phyloP scores from a whole-genome alignment of 2,113 vertebrate species.

The Sylvietta virens region DNA sequence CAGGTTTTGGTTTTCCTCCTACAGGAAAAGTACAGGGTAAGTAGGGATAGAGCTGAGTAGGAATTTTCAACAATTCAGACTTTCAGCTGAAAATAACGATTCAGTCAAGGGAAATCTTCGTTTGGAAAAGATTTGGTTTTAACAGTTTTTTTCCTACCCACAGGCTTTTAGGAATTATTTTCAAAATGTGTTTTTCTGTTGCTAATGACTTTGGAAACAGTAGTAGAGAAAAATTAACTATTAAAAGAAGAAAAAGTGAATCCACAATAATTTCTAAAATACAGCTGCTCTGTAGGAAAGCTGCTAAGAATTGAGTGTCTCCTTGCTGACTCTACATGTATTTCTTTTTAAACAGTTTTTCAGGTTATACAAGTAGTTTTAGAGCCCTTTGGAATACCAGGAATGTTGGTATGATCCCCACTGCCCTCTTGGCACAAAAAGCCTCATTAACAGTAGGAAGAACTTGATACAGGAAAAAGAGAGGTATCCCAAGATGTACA shows the following conservation, averaged over 20 bases:
- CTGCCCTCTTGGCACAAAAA: not conserved
- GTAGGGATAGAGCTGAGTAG: not conserved
- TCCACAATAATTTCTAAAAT: not conserved
- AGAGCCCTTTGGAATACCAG: not conserved
- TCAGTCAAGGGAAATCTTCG: not conserved
- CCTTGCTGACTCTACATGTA: not conserved
- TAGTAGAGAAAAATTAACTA: not conserved
- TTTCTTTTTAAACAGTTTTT: not conserved
- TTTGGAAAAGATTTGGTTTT: conserved; percentile 1
- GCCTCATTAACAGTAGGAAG: not conserved
- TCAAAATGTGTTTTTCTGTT: not conserved
- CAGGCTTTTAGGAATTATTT: not conserved
- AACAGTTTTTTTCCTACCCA: not conserved
- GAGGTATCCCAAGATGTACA: not conserved
- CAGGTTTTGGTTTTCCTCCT: conserved; percentile 42
- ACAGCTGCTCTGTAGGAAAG: not conserved
- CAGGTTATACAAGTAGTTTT: not conserved
- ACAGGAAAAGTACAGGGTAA: conserved; percentile 40
- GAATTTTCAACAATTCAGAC: conserved; percentile 47
- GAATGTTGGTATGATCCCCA: accelerated
- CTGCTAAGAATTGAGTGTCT: not conserved
- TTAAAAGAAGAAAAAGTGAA: not conserved
- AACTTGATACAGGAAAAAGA: not conserved
- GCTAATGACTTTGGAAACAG: not conserved
- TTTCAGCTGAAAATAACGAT: conserved; percentile 36